Conservation (phyloP, 2,888 invertebrate genomes). For the Suillia variegata region DNA sequence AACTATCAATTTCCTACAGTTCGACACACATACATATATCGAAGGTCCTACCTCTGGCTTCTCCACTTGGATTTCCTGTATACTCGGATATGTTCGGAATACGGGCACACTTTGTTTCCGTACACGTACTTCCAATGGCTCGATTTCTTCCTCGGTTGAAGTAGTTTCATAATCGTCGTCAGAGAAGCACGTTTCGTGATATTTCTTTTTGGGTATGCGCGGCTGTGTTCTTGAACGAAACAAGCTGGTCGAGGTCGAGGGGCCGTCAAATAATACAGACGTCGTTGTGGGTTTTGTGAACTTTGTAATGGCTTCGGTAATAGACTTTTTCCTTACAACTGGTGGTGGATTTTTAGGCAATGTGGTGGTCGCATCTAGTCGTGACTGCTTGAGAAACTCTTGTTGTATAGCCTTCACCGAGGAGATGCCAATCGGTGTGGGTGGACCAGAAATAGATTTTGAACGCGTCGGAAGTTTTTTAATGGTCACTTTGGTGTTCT, state of each 20-base stretch:
- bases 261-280: conserved; percentile 29
- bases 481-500: not conserved
- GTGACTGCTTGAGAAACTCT: conserved; percentile 49
- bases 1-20: no score
- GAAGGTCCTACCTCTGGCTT: conserved; percentile 68
- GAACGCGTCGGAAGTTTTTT: conserved; percentile 56
- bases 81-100: conserved; percentile 53
- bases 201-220: conserved; percentile 63
- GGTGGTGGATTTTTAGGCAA: conserved; percentile 43
- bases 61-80: conserved; percentile 48
- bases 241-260: conserved; percentile 34
- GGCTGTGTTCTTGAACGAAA: conserved; percentile 51
- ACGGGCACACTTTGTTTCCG: conserved; percentile 58
- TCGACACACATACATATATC: no score
- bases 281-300: conserved; percentile 37
- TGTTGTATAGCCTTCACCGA: conserved; percentile 58
- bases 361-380: conserved; percentile 20
- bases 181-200: conserved; percentile 68
- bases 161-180: conserved; percentile 67
- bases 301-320: conserved; percentile 55
- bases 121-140: conserved; percentile 38
- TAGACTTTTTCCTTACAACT: conserved; percentile 45
- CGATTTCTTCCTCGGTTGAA: conserved; percentile 49
- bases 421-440: conserved; percentile 53
- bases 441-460: conserved; percentile 56